Evolutionary conservation across 2,888 invertebrate species (phyloP), one percentile per base, ranked within the genome.

Genomic region (Drosophila peninsularis): DNA sequence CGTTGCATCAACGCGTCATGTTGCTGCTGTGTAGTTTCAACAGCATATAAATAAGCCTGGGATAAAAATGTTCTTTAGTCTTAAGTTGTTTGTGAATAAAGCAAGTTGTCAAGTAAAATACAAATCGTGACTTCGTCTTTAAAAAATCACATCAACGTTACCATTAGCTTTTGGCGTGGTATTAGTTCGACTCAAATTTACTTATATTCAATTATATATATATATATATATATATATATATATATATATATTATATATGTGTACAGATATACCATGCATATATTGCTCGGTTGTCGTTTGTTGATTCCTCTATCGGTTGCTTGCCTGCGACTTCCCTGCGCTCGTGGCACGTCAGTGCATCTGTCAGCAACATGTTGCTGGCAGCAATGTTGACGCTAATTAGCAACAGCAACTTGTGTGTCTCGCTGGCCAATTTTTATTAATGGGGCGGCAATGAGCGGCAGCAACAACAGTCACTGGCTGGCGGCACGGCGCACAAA

Each of bases 301-400:
- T 42, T 21, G 21, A 42, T 47, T 63, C 36, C 52, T 66, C 52
- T 10, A 63, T 65, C 30, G 54, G 66, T 71, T 64, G 60, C n/a
- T 63, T 53, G 52, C 6, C 27, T 10, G 24, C 24, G 42, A 13
- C n/a, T 17, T 1, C 17, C 49, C 52, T n/a, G 53, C 41, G 36
- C 41, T 36, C 14, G 36, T 36, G 50, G 47, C 49, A 72, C 74
- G 82, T 86, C 76, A 77, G 42, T 47, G 78, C 68, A 78, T 75
- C 71, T 76, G 78, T 76, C 84, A 81, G 82, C 88, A 88, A 82
- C 81, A 85, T 85, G 88, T 89, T 87, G 84, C 87, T 68, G 77
- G 87, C 78, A 72, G 89, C 82, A 80, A 80, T 69, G 75, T 78
- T 90, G 90, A 90, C 90, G 85, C 87, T 90, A 90, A 90, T 90